Evolutionary conservation across 2,113 vertebrate species (phyloP), one percentile per base, ranked within the genome.

Genomic region (Rhegmatorhina hoffmannsi): DNA sequence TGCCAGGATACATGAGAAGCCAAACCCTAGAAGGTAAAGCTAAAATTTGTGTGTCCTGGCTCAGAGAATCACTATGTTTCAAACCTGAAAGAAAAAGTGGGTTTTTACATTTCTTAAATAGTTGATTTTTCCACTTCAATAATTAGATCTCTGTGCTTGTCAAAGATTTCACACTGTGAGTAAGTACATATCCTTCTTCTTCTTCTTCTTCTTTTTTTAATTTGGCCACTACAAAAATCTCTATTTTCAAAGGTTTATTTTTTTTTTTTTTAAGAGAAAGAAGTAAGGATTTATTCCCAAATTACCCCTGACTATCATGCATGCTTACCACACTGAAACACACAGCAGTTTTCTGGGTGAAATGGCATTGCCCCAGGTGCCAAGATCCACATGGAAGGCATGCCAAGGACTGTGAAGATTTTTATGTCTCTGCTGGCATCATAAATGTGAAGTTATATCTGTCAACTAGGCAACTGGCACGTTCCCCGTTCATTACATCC

Each of bases 21-120:
- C 98, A 98, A 98, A 97, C 95, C 97, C 98, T 98, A 98, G 97
- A 98, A 97, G 97, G 97, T 97, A 98, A 96, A 96, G 97, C 92
- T 97, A 96, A 97, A 98, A 97, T 98, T 97, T 98, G 98, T 98
- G 98, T 98, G 98, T 98, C 97, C 98, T 99, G 98, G 98, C 98
- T 96, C 95, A 74, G 81, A 70, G 59, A 96, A 60, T 40, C 75
- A 82, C 75, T 78, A 62, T 80, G 87, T 94, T 92, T 97, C 90
- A 97, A 95, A 50, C 23, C 91, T 97, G 90, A 92, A 94, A 84
- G 92, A 92, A 92, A 89, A 97, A 97, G 90, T 96, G 96, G 44
- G 91, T 89, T 97, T 98, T 97, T 85, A 94, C 79, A 87, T 97
- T 98, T 95, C 97, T 98, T 97, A 97, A 97, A 97, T 96, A 97